Evolutionary conservation across 2,113 vertebrate species (phyloP).

Genomic region (Laticauda laticaudata): DNA sequence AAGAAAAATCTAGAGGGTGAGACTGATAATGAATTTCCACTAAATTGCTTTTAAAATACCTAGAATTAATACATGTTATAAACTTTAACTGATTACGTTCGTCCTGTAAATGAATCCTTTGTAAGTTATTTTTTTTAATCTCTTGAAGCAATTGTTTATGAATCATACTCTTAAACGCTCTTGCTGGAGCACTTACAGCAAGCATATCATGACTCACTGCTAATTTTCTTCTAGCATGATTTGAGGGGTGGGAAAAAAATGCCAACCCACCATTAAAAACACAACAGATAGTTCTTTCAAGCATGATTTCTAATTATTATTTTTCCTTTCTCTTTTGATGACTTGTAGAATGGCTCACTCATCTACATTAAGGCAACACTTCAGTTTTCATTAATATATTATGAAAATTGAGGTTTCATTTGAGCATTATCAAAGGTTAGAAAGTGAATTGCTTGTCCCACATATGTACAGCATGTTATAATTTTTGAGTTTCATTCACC

Average conservation of each 20-base stretch:
- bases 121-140: constrained; percentile 17
- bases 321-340: constrained; percentile 18
- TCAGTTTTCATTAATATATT: constrained; percentile 27
- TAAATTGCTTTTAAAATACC: background rate
- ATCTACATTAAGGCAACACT: constrained; percentile 17
- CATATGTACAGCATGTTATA: background rate
- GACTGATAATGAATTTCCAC: background rate
- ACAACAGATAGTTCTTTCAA: constrained; percentile 27
- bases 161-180: constrained; percentile 25
- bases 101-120: constrained; percentile 5
- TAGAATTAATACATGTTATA: background rate
- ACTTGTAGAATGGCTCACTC: constrained; percentile 27
- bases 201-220: constrained; percentile 27
- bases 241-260: constrained; percentile 23
- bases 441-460: constrained; percentile 7
- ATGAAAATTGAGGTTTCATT: constrained; percentile 17
- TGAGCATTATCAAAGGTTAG: constrained; percentile 11
- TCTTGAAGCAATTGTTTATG: constrained; percentile 26
- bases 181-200: constrained; percentile 9
- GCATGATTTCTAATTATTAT: constrained; percentile 38
- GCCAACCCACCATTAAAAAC: constrained; percentile 30
- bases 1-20: background rate
- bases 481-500: background rate
- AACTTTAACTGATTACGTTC: background rate
- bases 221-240: constrained; percentile 25